Evolutionary conservation across 2,797 vertebrate genomes (phyloP).

Genomic region (Cacajao melanocephalus): DNA sequence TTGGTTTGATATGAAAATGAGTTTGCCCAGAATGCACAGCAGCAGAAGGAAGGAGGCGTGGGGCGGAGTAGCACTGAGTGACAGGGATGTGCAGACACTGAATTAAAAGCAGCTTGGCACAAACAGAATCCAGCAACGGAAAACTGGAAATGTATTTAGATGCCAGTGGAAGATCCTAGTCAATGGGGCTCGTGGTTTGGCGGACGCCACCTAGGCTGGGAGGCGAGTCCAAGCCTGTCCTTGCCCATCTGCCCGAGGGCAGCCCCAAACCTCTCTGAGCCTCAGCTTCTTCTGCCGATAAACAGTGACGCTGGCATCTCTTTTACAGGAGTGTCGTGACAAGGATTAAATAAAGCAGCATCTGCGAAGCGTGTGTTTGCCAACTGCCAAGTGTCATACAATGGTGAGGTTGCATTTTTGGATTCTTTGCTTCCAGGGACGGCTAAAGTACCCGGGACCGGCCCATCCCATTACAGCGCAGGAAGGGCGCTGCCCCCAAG

Average conservation of each 20-base stretch:
- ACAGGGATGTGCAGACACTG: rapidly evolving
- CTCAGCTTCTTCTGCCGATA: not conserved
- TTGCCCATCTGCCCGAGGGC: not conserved
- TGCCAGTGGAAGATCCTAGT: rapidly evolving
- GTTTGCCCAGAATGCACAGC: not conserved
- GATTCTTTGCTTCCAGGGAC: not conserved
- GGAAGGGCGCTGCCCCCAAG: not conserved
- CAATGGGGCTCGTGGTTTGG: rapidly evolving
- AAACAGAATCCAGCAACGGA: not conserved
- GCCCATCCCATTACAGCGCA: rapidly evolving
- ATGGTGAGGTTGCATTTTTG: not conserved
- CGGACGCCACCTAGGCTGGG: not conserved
- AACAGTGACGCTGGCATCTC: not conserved
- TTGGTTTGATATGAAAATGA: slow-evolving; percentile 46
- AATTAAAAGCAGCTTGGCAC: not conserved
- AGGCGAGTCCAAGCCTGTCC: not conserved
- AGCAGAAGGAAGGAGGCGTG: not conserved
- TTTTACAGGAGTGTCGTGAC: not conserved
- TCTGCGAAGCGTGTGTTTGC: not conserved
- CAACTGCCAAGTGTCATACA: rapidly evolving
- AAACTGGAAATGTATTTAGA: not conserved
- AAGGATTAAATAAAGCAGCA: not conserved
- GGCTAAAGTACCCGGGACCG: rapidly evolving
- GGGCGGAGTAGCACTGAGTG: not conserved
- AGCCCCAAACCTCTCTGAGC: not conserved